Percentiles rank a stretch among this genome's conserved stretches.
Evolutionary conservation across 2,113 vertebrate species (phyloP).

Genomic region (Pipra filicauda): DNA sequence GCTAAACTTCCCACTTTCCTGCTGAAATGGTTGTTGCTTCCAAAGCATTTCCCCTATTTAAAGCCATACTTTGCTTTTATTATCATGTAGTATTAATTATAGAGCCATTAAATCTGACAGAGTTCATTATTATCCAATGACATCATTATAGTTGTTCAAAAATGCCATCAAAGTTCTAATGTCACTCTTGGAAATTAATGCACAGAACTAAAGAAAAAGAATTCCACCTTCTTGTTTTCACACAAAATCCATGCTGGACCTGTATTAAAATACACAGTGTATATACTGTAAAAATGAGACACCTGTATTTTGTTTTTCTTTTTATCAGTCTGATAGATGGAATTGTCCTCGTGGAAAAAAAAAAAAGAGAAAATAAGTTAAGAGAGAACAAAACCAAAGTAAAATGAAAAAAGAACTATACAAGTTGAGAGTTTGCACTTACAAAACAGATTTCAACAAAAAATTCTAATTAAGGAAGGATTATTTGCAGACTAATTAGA

Average conservation of each 20-base stretch:
- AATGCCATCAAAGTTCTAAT: constrained; percentile 1
- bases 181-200: constrained; percentile 41
- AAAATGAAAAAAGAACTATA: not conserved
- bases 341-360: not conserved
- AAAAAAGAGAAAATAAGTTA: not conserved
- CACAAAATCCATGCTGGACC: not conserved
- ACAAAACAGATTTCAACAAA: not conserved
- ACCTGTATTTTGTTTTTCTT: not conserved
- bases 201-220: not conserved
- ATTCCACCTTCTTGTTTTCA: not conserved
- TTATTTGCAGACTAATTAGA: not conserved
- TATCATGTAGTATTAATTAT: constrained; percentile 68
- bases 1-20: constrained; percentile 8
- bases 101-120: constrained; percentile 58
- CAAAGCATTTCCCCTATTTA: constrained; percentile 13
- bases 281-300: not conserved
- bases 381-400: not conserved
- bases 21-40: constrained; percentile 22
- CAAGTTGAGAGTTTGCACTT: not conserved
- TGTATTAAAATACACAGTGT: not conserved
- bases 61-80: not conserved
- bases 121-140: constrained; percentile 68
- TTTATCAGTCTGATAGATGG: not conserved
- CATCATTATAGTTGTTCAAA: constrained; percentile 26
- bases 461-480: not conserved